These are phyloP conservation scores for Machaerirhynchus nigripectus DNA, from an alignment of 2,113 vertebrate genomes.

Conservation along the genomic window DNA sequence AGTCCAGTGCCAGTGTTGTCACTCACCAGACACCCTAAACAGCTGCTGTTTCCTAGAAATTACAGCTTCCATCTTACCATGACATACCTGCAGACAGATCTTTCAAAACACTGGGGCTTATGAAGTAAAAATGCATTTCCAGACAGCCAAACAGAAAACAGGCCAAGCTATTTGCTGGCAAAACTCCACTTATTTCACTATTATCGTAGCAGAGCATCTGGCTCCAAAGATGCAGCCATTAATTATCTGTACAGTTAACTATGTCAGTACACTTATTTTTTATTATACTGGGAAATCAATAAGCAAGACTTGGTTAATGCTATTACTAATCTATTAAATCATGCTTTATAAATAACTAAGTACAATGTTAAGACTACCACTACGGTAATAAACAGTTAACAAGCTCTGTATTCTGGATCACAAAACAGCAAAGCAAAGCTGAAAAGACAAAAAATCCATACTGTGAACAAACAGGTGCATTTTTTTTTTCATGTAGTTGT, in stretches of 20 bases:
- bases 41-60: conserved; percentile 47
- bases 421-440: not conserved
- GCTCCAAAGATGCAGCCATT: not conserved
- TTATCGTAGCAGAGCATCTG: not conserved
- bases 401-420: not conserved
- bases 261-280: not conserved
- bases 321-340: not conserved
- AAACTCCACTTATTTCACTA: not conserved
- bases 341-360: not conserved
- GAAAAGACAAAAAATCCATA: conserved; percentile 11
- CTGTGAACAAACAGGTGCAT: not conserved
- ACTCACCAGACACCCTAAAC: conserved; percentile 49
- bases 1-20: conserved; percentile 11
- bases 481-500: not conserved
- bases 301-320: not conserved
- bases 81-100: conserved; percentile 35
- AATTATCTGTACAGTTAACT: not conserved
- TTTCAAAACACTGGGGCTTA: not conserved
- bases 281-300: not conserved
- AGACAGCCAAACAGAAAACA: conserved; percentile 9
- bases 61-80: not conserved
- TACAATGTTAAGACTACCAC: not conserved
- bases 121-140: not conserved
- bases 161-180: not conserved
- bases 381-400: not conserved